phyloP scores from a whole-genome alignment of 1,140 invertebrate genomes.

The Argopecten irradians region DNA sequence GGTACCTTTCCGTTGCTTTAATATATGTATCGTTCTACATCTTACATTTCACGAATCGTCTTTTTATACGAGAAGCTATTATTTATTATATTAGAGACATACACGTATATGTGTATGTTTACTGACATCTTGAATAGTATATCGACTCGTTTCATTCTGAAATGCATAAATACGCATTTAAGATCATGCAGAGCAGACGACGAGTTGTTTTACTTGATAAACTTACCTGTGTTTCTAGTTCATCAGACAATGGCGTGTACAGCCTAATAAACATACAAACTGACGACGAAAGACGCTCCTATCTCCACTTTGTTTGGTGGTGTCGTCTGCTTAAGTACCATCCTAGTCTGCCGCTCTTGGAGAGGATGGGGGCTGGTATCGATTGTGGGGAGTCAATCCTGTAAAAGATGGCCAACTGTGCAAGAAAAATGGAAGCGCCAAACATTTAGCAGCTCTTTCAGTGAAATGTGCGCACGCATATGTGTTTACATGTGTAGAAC shows the following conservation, averaged over 20 bases:
- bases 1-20: no score
- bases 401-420: neutral
- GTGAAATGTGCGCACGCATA: neutral
- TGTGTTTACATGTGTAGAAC: neutral
- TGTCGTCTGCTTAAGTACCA: neutral
- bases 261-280: neutral
- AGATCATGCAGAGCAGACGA: neutral
- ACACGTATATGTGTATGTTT: neutral
- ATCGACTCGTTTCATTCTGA: neutral
- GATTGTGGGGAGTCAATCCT: neutral
- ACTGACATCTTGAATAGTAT: no score
- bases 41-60: no score
- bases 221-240: neutral
- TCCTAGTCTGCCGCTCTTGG: neutral
- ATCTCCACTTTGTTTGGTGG: neutral
- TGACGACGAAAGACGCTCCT: neutral
- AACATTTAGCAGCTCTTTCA: neutral
- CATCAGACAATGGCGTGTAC: neutral
- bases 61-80: no score
- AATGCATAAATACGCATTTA: neutral
- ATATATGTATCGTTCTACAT: neutral
- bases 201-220: neutral
- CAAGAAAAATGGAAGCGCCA: neutral
- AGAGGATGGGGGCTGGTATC: neutral
- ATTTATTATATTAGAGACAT: no score